Evolutionary conservation across 2,888 invertebrate genomes (phyloP).

Genomic region (Pachymerium ferrugineum): DNA sequence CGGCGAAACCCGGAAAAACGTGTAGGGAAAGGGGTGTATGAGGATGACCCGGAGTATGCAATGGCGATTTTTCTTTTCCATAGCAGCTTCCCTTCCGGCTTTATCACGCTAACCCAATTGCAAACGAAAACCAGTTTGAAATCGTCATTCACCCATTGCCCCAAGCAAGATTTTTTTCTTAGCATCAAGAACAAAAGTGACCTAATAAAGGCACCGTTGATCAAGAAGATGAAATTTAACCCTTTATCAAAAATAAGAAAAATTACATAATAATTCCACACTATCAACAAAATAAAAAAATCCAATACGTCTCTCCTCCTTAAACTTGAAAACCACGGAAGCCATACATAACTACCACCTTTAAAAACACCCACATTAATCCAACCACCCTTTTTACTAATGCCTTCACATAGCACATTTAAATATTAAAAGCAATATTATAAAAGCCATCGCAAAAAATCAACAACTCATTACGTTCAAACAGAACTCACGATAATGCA

Average conservation of each 20-base stretch:
- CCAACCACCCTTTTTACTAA: not conserved
- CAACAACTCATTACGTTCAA: not conserved
- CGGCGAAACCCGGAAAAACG: constrained; percentile 1
- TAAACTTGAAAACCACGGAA: constrained; percentile 25
- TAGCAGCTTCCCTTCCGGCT: constrained; percentile 14
- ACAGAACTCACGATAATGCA: not conserved
- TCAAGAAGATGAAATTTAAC: constrained; percentile 16
- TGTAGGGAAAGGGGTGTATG: constrained; percentile 5
- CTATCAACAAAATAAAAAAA: not conserved
- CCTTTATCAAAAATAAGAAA: not conserved
- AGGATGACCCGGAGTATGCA: constrained; percentile 5
- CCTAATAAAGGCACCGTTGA: constrained; percentile 19
- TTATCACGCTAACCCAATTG: constrained; percentile 22
- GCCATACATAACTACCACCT: not conserved
- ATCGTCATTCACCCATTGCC: constrained; percentile 27
- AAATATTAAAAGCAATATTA: not conserved
- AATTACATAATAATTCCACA: not conserved
- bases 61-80: constrained; percentile 23
- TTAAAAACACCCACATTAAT: not conserved
- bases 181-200: constrained; percentile 23
- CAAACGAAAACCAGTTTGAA: constrained; percentile 25
- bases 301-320: no score
- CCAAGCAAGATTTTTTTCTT: not conserved
- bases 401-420: not conserved
- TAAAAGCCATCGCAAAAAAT: not conserved